Evolutionary conservation across 2,797 vertebrate species (phyloP).

Genomic region (Sebastes matsubarae): DNA sequence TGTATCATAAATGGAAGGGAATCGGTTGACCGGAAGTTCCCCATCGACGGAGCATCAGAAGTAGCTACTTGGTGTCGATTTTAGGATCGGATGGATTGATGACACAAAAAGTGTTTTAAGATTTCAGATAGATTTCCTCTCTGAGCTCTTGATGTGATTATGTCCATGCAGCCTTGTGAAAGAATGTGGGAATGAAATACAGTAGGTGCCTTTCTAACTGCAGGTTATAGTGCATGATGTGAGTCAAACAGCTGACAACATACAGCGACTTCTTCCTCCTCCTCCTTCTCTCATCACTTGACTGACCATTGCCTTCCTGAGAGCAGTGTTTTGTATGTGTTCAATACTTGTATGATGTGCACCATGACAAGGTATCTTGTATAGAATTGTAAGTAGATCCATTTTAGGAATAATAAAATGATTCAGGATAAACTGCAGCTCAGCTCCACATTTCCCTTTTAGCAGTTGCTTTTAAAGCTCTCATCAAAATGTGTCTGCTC

Average conservation of each 20-base stretch:
- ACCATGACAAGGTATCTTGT: slow-evolving; percentile 45
- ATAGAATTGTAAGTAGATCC: slow-evolving; percentile 55
- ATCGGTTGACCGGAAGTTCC: slow-evolving; percentile 1
- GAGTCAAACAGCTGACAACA: slow-evolving; percentile 29
- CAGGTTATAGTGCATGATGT: slow-evolving; percentile 65
- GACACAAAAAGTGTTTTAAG: not conserved
- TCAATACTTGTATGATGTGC: slow-evolving; percentile 47
- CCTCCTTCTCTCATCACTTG: not conserved
- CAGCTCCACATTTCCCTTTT: slow-evolving; percentile 30
- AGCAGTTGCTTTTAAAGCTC: slow-evolving; percentile 17
- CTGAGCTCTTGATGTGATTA: slow-evolving; percentile 14
- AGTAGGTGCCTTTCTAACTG: slow-evolving; percentile 76
- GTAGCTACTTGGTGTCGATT: not conserved
- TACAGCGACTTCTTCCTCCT: not conserved
- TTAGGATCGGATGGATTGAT: not conserved
- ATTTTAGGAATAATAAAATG: slow-evolving; percentile 63
- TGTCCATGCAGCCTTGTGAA: slow-evolving; percentile 6
- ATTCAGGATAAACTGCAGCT: slow-evolving; percentile 51
- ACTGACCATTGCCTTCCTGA: slow-evolving; percentile 38
- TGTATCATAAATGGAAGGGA: not conserved
- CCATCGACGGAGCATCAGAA: not conserved
- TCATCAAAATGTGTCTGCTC: slow-evolving; percentile 13
- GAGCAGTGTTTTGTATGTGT: slow-evolving; percentile 49
- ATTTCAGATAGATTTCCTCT: not conserved
- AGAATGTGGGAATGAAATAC: slow-evolving; percentile 41